Percentiles rank a stretch among this genome's conserved stretches.
Evolutionary conservation across 2,113 vertebrate genomes (phyloP).

Genomic region (Crocuta crocuta): DNA sequence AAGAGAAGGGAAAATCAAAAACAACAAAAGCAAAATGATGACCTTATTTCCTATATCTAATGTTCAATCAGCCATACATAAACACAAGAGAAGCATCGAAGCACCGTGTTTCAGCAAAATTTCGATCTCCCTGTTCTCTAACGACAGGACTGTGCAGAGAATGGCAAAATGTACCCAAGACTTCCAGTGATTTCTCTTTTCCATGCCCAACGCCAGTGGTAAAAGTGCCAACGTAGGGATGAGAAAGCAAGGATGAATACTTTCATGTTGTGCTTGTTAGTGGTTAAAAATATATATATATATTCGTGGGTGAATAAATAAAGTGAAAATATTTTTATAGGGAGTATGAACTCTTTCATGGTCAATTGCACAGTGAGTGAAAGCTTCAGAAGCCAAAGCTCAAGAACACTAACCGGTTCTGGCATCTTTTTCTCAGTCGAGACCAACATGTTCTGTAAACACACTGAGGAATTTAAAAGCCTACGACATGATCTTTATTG

Average conservation of each 20-base stretch:
- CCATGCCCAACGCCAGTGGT: not conserved
- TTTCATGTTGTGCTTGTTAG: constrained; percentile 76
- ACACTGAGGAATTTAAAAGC: constrained; percentile 58
- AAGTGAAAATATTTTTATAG: constrained; percentile 82
- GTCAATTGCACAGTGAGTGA: constrained; percentile 66
- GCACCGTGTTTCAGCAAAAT: not conserved
- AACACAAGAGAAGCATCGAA: constrained; percentile 71
- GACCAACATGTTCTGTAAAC: constrained; percentile 41
- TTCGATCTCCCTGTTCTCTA: not conserved
- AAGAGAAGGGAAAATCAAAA: constrained; percentile 13
- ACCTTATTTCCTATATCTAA: constrained; percentile 42
- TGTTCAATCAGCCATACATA: constrained; percentile 61
- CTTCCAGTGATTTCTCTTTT: not conserved
- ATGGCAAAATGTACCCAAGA: not conserved
- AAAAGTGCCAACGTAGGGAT: not conserved
- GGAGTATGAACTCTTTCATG: constrained; percentile 81
- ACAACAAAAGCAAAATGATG: not conserved
- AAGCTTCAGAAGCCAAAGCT: constrained; percentile 72
- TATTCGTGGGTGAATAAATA: constrained; percentile 75
- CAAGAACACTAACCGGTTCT: constrained; percentile 61
- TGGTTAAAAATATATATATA: constrained; percentile 60
- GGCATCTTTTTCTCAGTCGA: constrained; percentile 46
- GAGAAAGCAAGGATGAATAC: constrained; percentile 70
- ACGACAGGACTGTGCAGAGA: not conserved
- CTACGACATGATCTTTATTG: constrained; percentile 63